Conservation (phyloP, 2,797 vertebrate species). For the Platyrinchus mystaceus region DNA sequence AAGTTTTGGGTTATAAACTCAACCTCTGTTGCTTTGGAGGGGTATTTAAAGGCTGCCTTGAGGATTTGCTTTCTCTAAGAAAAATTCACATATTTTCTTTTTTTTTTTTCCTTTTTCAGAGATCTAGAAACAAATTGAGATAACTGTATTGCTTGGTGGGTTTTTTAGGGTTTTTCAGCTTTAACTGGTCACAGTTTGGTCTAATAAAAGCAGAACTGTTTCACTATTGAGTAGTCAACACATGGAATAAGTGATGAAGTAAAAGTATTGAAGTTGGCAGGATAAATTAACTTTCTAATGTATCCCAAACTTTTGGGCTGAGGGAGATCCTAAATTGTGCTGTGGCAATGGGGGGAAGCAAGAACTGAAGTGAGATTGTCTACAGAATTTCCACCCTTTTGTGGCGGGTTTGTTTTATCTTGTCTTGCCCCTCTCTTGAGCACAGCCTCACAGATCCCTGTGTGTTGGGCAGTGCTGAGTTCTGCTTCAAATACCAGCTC, state of each 20-base stretch:
- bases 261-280: conserved; percentile 40
- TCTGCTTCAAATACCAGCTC: neutral
- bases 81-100: neutral
- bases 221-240: conserved; percentile 25
- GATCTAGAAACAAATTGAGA: neutral
- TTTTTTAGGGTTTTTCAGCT: neutral
- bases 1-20: conserved; percentile 80
- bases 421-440: neutral
- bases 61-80: conserved; percentile 9
- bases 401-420: neutral
- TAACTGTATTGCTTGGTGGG: neutral
- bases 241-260: conserved; percentile 32
- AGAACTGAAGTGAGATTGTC: neutral
- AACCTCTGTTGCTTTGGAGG: conserved; percentile 23
- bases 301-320: conserved; percentile 43
- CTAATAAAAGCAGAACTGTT: conserved; percentile 30
- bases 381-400: neutral
- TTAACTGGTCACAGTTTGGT: neutral
- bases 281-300: conserved; percentile 39
- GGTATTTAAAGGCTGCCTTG: conserved; percentile 3
- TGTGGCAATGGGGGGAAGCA: neutral
- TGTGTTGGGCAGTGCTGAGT: neutral
- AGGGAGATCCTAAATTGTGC: conserved; percentile 31
- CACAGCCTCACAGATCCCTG: neutral
- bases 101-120: neutral